Evolutionary conservation across 1,140 invertebrate genomes (phyloP).

Genomic region (Lepidurus packardi): DNA sequence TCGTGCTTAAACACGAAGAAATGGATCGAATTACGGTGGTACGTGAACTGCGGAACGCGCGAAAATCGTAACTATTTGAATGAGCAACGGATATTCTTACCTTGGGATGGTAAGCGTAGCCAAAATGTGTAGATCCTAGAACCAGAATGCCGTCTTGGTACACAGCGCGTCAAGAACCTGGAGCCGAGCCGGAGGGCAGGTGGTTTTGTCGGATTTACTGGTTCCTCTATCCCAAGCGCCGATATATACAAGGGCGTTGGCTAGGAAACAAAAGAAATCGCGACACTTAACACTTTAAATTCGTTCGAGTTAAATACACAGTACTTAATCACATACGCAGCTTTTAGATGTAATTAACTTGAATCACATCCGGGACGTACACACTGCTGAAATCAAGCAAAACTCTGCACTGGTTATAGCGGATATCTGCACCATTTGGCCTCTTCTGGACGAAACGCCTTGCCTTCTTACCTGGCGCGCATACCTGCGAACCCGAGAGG

Average conservation of each 20-base stretch:
- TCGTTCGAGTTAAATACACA: no score
- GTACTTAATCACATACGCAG: neutral
- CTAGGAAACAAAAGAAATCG: neutral
- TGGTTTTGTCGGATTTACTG: slow-evolving; percentile 11
- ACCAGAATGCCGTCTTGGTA: no score
- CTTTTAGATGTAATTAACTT: neutral
- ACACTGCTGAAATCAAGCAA: neutral
- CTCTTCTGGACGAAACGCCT: neutral
- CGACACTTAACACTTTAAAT: neutral
- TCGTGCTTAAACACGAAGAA: no score
- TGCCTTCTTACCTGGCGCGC: slow-evolving; percentile 11
- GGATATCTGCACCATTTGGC: neutral
- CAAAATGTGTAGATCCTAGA: neutral
- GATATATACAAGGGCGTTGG: neutral
- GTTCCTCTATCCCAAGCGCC: neutral
- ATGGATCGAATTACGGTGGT: no score
- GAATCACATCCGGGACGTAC: neutral
- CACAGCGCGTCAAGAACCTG: neutral
- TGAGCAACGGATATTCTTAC: neutral
- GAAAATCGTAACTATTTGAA: no score
- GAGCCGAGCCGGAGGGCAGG: neutral
- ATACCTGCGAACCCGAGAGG: slow-evolving; percentile 1
- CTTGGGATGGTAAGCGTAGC: neutral
- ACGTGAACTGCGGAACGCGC: no score
- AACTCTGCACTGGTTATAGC: neutral